Conservation (phyloP, 2,113 vertebrate genomes). For the Cyanocitta stelleri region DNA sequence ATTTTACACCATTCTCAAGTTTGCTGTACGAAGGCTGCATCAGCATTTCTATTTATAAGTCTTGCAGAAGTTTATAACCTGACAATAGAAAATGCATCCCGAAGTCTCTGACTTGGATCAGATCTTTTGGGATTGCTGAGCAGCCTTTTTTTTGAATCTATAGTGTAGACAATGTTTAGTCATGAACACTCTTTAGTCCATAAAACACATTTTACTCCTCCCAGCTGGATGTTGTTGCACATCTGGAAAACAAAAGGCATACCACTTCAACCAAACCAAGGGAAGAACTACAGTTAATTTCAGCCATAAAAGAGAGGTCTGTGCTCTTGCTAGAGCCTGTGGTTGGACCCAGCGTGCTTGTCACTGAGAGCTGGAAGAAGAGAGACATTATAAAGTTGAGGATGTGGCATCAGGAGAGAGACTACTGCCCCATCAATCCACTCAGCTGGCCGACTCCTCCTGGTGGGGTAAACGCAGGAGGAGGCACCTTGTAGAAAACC, state of each 20-base stretch:
- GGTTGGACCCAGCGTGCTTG: neutral
- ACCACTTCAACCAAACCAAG: neutral
- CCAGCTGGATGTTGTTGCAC: slow-evolving; percentile 34
- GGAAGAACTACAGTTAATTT: neutral
- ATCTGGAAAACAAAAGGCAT: slow-evolving; percentile 35
- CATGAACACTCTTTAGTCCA: slow-evolving; percentile 29
- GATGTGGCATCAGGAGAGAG: neutral
- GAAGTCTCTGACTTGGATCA: neutral
- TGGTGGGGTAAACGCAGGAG: neutral
- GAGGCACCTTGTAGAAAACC: neutral
- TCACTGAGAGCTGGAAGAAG: neutral
- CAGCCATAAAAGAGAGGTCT: neutral
- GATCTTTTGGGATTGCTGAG: neutral
- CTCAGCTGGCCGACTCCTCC: neutral
- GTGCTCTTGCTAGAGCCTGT: neutral
- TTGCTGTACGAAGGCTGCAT: neutral
- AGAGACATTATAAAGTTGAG: neutral
- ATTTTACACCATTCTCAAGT: neutral
- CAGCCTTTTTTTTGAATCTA: neutral
- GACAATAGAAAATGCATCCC: slow-evolving; percentile 1
- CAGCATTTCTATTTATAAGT: neutral
- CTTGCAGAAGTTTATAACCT: slow-evolving; percentile 5
- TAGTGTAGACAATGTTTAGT: slow-evolving; percentile 6
- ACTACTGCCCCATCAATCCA: neutral
- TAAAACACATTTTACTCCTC: slow-evolving; percentile 8